A percentile compares a stretch with the other conserved stretches of the same genome.
These are phyloP conservation scores for Bombylius major DNA, from an alignment of 2,888 invertebrate genomes.

Conservation along the genomic window DNA sequence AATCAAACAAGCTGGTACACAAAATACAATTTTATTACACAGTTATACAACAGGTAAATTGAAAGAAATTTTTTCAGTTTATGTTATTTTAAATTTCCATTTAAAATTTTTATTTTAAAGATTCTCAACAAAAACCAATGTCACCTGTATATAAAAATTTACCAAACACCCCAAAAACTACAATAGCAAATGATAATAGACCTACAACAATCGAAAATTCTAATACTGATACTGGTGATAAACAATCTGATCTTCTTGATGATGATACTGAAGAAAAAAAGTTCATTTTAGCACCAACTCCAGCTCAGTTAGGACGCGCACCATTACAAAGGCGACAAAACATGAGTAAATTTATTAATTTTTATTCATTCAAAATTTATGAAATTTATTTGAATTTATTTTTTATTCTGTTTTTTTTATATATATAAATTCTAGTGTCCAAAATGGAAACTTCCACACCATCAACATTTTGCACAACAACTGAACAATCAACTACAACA, in stretches of 20 bases:
- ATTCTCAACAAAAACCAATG: constrained; percentile 4
- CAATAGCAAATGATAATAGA: background rate
- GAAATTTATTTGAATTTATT: background rate
- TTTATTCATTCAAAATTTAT: background rate
- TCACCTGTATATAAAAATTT: constrained; percentile 31
- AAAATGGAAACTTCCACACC: background rate
- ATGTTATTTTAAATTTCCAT: background rate
- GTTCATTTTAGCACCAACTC: constrained; percentile 83
- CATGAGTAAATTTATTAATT: constrained; percentile 44
- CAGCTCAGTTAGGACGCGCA: constrained; percentile 83
- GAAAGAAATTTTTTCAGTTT: background rate
- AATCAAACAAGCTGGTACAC: constrained; percentile 23
- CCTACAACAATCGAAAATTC: background rate
- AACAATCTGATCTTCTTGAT: constrained; percentile 16
- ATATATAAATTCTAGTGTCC: background rate
- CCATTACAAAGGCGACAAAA: constrained; percentile 79
- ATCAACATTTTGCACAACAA: constrained; percentile 17
- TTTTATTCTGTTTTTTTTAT: background rate
- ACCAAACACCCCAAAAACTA: constrained; percentile 11
- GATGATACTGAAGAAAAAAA: constrained; percentile 27
- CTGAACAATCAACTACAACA: constrained; percentile 22
- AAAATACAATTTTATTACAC: constrained; percentile 15
- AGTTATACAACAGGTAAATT: constrained; percentile 14
- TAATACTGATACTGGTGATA: constrained; percentile 9
- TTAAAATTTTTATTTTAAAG: background rate